These are phyloP conservation scores for Pteronura brasiliensis DNA, from an alignment of 2,113 vertebrate genomes.

Conservation along the genomic window DNA sequence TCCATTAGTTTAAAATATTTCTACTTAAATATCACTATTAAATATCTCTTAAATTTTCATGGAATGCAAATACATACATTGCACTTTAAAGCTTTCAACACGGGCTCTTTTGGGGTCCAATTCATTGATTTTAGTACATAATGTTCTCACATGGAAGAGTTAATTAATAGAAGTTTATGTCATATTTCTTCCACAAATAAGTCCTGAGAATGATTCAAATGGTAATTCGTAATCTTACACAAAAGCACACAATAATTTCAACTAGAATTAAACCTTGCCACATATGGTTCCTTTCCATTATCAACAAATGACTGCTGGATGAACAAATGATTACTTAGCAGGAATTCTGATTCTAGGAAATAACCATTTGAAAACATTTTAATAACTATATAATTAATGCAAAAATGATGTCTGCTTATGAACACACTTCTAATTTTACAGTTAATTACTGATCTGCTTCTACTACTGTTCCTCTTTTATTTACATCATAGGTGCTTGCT, in stretches of 20 bases:
- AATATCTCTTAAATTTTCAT: neutral
- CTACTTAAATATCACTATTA: neutral
- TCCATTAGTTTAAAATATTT: neutral
- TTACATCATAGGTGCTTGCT: neutral
- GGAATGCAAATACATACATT: neutral
- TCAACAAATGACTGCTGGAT: constrained; percentile 27
- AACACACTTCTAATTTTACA: neutral
- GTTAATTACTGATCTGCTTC: neutral
- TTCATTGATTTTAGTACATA: neutral
- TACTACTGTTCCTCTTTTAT: neutral
- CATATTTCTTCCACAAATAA: neutral
- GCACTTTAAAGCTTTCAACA: neutral
- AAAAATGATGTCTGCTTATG: neutral
- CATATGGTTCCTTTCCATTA: neutral
- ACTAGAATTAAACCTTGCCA: constrained; percentile 42
- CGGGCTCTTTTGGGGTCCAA: neutral
- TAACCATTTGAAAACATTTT: constrained; percentile 34
- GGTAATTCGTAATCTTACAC: neutral
- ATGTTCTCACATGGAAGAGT: neutral
- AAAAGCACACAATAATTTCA: constrained; percentile 38
- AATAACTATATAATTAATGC: neutral
- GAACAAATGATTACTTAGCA: constrained; percentile 40
- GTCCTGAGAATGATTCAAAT: neutral
- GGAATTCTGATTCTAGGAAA: neutral
- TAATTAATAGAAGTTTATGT: neutral